Conservation (phyloP, 2,888 invertebrate species). For the Cheilosia grossa region DNA sequence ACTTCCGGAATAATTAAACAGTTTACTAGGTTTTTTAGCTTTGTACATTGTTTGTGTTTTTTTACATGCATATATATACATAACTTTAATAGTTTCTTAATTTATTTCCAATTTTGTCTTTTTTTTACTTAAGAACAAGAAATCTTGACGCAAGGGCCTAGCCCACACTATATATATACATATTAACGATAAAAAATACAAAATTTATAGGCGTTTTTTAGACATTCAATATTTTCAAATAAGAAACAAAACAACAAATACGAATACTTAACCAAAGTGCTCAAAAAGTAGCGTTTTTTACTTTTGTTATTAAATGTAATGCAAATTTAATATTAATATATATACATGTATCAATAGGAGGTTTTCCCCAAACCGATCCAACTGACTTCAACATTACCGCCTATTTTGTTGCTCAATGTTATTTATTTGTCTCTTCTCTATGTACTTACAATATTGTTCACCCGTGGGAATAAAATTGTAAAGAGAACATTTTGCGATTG, state of each 20-base stretch:
- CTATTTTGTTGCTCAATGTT: not conserved
- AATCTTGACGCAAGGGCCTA: constrained; percentile 58
- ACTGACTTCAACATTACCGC: not conserved
- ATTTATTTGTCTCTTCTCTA: not conserved
- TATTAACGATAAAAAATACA: constrained; percentile 30
- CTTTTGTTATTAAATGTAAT: constrained; percentile 67
- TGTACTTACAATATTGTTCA: not conserved
- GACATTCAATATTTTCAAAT: constrained; percentile 43
- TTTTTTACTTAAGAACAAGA: constrained; percentile 42
- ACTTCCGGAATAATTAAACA: constrained; percentile 58
- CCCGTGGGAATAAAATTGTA: not conserved
- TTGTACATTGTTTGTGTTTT: constrained; percentile 61
- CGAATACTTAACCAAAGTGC: constrained; percentile 75
- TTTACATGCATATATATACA: constrained; percentile 36
- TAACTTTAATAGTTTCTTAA: constrained; percentile 48
- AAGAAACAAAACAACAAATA: constrained; percentile 39
- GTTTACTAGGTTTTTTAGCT: constrained; percentile 49
- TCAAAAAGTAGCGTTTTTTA: constrained; percentile 73
- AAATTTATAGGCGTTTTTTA: constrained; percentile 47
- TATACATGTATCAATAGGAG: constrained; percentile 55
- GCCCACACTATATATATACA: constrained; percentile 44
- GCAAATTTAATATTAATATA: constrained; percentile 54
- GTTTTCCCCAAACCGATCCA: constrained; percentile 57
- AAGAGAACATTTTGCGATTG: not conserved
- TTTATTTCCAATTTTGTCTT: constrained; percentile 54